phyloP scores from a whole-genome alignment of 2,888 invertebrate genomes.

The Anodontia alba region DNA sequence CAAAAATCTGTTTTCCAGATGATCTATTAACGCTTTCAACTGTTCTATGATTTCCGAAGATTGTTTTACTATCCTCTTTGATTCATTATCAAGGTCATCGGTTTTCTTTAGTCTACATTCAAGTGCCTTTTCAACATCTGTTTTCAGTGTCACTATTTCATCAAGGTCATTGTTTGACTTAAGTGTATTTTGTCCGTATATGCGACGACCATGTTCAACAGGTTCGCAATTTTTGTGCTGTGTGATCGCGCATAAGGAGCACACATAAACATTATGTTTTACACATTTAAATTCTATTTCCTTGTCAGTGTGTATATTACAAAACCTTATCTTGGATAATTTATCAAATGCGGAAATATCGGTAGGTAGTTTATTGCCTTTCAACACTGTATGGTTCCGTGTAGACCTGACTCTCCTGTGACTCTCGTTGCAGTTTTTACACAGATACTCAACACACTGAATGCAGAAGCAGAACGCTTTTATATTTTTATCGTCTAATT shows the following conservation, averaged over 20 bases:
- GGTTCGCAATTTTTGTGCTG: background rate
- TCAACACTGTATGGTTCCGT: constrained; percentile 26
- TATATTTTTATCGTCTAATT: constrained; percentile 18
- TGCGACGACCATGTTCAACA: background rate
- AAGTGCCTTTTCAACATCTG: background rate
- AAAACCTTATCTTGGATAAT: background rate
- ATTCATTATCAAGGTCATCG: background rate
- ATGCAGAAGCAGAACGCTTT: constrained; percentile 31
- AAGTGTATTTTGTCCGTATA: background rate
- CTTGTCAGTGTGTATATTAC: background rate
- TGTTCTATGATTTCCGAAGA: background rate
- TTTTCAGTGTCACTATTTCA: background rate
- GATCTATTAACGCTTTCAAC: background rate
- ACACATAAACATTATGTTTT: background rate
- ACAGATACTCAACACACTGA: constrained; percentile 40
- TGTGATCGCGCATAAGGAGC: background rate
- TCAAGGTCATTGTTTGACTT: background rate
- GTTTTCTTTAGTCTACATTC: background rate
- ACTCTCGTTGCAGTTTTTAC: constrained; percentile 27
- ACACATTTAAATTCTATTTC: background rate
- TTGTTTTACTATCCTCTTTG: background rate
- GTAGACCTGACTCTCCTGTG: constrained; percentile 39
- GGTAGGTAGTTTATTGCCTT: constrained; percentile 22
- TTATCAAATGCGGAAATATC: constrained; percentile 15
- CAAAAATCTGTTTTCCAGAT: background rate